phyloP scores from a whole-genome alignment of 2,888 invertebrate species.

The Antitype chi region DNA sequence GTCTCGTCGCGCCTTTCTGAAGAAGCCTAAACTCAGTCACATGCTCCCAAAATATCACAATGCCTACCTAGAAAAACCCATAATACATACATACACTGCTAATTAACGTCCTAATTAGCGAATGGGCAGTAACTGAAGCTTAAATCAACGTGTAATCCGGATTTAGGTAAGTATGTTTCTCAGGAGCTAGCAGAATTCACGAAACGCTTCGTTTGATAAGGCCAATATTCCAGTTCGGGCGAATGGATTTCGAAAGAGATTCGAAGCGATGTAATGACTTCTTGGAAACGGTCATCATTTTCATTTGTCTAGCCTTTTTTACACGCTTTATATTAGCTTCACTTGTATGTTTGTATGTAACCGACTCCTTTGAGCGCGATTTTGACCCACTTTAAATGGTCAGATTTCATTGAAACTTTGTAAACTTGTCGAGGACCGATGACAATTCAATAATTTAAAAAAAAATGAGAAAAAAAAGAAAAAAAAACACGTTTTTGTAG shows the following conservation, averaged over 20 bases:
- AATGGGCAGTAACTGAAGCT: slow-evolving; percentile 45
- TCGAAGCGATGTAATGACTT: neutral
- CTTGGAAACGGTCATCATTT: neutral
- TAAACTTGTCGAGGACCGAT: no score
- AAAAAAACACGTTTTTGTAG: no score
- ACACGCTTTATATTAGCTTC: no score
- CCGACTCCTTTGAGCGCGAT: no score
- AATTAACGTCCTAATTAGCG: slow-evolving; percentile 50
- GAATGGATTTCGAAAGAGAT: neutral
- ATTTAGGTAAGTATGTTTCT: slow-evolving; percentile 34
- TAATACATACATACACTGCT: neutral
- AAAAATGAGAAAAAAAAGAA: no score
- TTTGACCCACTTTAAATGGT: no score
- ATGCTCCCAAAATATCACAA: neutral
- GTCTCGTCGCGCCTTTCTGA: no score
- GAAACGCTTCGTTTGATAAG: slow-evolving; percentile 7
- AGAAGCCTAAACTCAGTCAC: neutral
- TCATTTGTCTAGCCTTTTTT: no score
- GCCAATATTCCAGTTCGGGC: neutral
- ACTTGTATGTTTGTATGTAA: no score
- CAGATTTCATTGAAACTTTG: no score
- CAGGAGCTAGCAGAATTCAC: slow-evolving; percentile 23
- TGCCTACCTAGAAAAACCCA: neutral
- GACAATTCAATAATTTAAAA: no score
- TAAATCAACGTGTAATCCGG: slow-evolving; percentile 55